phyloP scores from a whole-genome alignment of 2,888 invertebrate species.

The Tribolium freemani region DNA sequence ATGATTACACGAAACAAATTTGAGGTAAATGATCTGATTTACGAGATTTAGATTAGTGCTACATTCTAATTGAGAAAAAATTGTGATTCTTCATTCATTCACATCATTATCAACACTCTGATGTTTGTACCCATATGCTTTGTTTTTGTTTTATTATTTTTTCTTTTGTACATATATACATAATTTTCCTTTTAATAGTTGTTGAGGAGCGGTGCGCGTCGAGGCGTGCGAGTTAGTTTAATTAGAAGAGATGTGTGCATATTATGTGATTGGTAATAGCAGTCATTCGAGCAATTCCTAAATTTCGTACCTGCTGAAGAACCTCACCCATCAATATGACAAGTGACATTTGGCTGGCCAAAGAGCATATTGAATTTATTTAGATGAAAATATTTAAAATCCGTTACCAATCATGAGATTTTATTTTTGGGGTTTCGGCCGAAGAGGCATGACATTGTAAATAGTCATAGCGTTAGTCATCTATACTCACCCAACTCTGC shows the following conservation, averaged over 20 bases:
- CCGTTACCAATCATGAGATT: conserved; percentile 57
- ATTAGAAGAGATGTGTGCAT: conserved; percentile 26
- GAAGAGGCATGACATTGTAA: conserved; percentile 59
- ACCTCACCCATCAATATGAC: conserved; percentile 55
- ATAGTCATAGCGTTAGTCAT: conserved; percentile 62
- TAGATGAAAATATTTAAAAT: conserved; percentile 12
- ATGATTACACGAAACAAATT: conserved; percentile 18
- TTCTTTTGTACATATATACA: conserved; percentile 17
- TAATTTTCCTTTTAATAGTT: conserved; percentile 17
- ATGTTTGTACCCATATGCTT: conserved; percentile 48
- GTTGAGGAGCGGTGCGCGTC: conserved; percentile 11
- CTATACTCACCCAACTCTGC: conserved; percentile 59
- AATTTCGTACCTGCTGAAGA: conserved; percentile 59
- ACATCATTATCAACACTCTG: conserved; percentile 52
- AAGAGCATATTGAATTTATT: conserved; percentile 41
- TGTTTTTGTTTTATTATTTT: conserved; percentile 23
- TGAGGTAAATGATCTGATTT: conserved; percentile 43
- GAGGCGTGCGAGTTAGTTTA: conserved; percentile 3
- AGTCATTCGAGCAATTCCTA: conserved; percentile 45
- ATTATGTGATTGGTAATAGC: conserved; percentile 40
- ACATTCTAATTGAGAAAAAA: conserved; percentile 42
- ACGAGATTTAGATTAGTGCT: conserved; percentile 22
- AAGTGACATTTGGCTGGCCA: conserved; percentile 53
- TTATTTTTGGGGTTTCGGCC: conserved; percentile 43
- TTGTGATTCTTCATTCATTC: conserved; percentile 53